Base-by-base conservation (phyloP, 2,888 invertebrate species). In the Caprella mutica region DNA sequence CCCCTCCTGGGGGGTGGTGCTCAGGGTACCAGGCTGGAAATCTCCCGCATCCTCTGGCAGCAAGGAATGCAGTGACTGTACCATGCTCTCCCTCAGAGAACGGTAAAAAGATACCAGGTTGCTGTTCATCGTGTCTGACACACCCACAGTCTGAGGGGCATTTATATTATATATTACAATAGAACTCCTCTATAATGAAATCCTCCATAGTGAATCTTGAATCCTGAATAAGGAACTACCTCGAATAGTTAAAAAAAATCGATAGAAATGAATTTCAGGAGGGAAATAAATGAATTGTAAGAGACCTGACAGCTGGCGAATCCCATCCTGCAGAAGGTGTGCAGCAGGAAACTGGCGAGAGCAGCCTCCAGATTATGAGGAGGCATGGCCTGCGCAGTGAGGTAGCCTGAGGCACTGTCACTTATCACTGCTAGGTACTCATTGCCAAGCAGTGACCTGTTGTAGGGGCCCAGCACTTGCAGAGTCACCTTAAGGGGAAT, bases 341-440 rank as follows among this genome's bases (percentile, higher is more conserved):
- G 65, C 58, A 66, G 67, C 17, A 68, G 59, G 53, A 68, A 67
- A 38, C 58, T 58, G 33, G 69, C 66, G 52, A 65, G 59, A 6
- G 56, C 60, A 8, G 52, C 40, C 33, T 63, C 56, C 29, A 62
- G 35, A 26, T 48, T 48, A 21, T 48, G 48, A 1, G 48, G 2
- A 1, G 48, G 48, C 29, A 48, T 27, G 30, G 48, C 48, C 48
- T 48, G 65, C 2, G 68, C 68, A 29, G 65, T 44, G n/a, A 68
- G 58, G 67, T 68, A 69, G 39, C 61, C 56, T n/a, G 67, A 67
- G 29, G 64, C 60, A 19, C 68, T 66, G 57, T 69, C 69, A n/a
- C 66, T 62, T 43, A 69, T 55, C 14, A 66, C 63, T 24, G 66
- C 35, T 17, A 68, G 50, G 27, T 60, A 60, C 35, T 67, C 65